Percentiles rank a stretch among this genome's conserved stretches.
phyloP scores from a whole-genome alignment of 92 coral and sea anemone genomes.

The Isaurus tuberculatus region DNA sequence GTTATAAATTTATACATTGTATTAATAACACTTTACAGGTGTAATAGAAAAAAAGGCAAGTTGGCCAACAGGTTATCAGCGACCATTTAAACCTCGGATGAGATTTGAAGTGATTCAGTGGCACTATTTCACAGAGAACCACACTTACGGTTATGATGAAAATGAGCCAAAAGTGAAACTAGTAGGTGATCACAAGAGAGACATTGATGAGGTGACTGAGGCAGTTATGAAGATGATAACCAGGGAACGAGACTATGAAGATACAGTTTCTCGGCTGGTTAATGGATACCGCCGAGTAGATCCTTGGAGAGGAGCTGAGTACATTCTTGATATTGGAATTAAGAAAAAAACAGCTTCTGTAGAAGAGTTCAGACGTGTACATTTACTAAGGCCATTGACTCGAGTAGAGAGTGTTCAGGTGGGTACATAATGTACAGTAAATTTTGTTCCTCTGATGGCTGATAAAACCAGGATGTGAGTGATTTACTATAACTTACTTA shows the following conservation, averaged over 20 bases:
- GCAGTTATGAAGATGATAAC: constrained; percentile 89
- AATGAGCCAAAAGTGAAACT: constrained; percentile 78
- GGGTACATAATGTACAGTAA: not conserved
- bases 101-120: constrained; percentile 97
- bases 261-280: constrained; percentile 67
- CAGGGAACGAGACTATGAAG: constrained; percentile 72
- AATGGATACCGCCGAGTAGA: constrained; percentile 96
- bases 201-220: constrained; percentile 82
- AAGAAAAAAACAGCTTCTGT: constrained; percentile 48
- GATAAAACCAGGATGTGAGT: too few species aligned
- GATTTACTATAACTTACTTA: too few species aligned
- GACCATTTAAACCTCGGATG: constrained; percentile 86
- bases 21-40: constrained; percentile 52
- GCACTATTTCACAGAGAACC: constrained; percentile 89
- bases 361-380: constrained; percentile 76
- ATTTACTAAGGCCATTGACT: constrained; percentile 92
- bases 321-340: constrained; percentile 88
- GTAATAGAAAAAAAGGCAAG: constrained; percentile 91
- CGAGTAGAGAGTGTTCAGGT: constrained; percentile 85
- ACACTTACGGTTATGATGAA: constrained; percentile 88
- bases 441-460: too few species aligned
- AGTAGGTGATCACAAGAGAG: constrained; percentile 84
- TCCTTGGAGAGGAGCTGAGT: constrained; percentile 93
- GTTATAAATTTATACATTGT: not conserved
- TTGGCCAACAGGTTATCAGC: constrained; percentile 97